Conservation (phyloP, 2,797 vertebrate genomes). For the Sebastiscus albofasciatus region DNA sequence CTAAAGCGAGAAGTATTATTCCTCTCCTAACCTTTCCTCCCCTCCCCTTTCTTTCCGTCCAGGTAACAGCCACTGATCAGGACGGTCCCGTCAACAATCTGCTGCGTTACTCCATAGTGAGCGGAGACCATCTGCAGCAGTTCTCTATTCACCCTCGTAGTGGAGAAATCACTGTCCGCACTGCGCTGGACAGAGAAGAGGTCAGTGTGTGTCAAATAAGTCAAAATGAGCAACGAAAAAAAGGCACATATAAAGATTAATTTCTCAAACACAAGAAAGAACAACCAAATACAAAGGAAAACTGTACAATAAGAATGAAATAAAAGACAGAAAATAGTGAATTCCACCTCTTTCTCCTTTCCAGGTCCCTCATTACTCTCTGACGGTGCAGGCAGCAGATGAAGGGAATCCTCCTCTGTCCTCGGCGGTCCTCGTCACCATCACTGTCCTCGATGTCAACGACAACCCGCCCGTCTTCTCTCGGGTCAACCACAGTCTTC, state of each 20-base stretch:
- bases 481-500: constrained; percentile 90
- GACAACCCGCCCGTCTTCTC: constrained; percentile 96
- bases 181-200: constrained; percentile 92
- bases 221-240: not conserved
- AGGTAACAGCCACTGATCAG: constrained; percentile 91
- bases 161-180: constrained; percentile 87
- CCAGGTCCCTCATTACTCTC: constrained; percentile 89
- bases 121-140: constrained; percentile 88
- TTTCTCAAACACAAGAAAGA: not conserved
- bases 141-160: constrained; percentile 88
- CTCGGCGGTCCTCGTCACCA: constrained; percentile 81
- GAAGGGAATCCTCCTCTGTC: constrained; percentile 88
- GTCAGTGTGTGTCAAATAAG: constrained; percentile 75
- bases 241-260: not conserved
- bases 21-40: too few relatives aligned
- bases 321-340: not conserved
- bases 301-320: not conserved
- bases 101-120: constrained; percentile 90
- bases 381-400: constrained; percentile 91
- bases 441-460: constrained; percentile 91
- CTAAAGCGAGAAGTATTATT: not conserved
- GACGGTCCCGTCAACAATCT: constrained; percentile 91
- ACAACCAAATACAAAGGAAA: not conserved
- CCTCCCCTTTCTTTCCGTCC: not conserved
- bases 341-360: not conserved